Evolutionary conservation across 2,113 vertebrate genomes (phyloP).

Genomic region (Hippocampus barbouri): DNA sequence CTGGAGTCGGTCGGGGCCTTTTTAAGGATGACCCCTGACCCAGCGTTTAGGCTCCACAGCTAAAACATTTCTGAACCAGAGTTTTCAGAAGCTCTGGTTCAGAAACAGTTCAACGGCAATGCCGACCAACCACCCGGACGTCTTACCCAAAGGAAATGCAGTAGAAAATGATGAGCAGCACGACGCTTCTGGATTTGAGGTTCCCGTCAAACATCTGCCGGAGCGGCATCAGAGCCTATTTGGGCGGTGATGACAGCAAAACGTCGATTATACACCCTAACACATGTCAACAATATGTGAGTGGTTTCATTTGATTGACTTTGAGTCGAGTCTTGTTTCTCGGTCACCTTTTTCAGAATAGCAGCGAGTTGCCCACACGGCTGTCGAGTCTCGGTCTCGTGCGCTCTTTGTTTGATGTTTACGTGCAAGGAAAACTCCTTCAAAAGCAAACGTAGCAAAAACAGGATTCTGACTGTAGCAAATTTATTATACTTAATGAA

Average conservation of each 20-base stretch:
- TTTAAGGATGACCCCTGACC: too few species aligned
- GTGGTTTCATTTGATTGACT: neutral
- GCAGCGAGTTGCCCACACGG: neutral
- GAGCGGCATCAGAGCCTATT: constrained; percentile 58
- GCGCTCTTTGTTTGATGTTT: constrained; percentile 13
- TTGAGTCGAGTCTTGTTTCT: neutral
- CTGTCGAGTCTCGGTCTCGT: neutral
- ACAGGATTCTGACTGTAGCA: too few species aligned
- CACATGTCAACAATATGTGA: neutral
- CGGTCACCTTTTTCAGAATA: constrained; percentile 51
- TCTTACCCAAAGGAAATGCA: constrained; percentile 76
- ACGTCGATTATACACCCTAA: too few species aligned
- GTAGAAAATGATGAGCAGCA: constrained; percentile 70
- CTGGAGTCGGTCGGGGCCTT: too few species aligned
- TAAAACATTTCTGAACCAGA: too few species aligned
- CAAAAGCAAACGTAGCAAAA: neutral
- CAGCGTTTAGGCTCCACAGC: too few species aligned
- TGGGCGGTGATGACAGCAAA: neutral
- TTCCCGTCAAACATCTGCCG: constrained; percentile 51
- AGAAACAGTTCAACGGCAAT: too few species aligned
- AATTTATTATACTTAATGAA: too few species aligned
- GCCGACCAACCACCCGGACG: too few species aligned
- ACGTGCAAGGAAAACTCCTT: constrained; percentile 49
- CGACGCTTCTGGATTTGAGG: constrained; percentile 54
- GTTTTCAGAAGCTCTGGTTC: too few species aligned